Percentiles rank a stretch among this genome's conserved stretches.
Evolutionary conservation across 37 sponge, comb jelly and placozoan species (phyloP).

Genomic region (Crambe crambe): DNA sequence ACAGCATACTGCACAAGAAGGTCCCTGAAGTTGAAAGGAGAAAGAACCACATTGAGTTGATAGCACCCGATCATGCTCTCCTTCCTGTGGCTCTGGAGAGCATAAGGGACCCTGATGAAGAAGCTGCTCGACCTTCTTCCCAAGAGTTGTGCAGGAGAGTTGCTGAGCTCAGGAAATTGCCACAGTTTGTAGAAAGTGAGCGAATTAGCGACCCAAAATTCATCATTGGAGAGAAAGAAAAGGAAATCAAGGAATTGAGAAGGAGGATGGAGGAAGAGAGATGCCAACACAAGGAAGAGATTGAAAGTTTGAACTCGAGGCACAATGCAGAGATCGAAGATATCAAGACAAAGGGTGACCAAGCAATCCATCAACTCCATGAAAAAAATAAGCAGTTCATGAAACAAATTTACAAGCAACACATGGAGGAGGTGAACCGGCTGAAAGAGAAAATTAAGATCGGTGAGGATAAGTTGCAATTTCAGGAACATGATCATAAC

Average conservation of each 20-base stretch:
- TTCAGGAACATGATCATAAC: neutral
- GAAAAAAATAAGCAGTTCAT: neutral
- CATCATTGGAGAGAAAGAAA: neutral
- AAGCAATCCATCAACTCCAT: neutral
- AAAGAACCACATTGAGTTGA: conserved; percentile 21
- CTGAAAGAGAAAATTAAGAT: neutral
- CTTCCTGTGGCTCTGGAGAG: conserved; percentile 5
- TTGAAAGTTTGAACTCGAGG: neutral
- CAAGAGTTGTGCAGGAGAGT: neutral
- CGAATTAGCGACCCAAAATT: neutral
- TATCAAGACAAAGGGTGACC: neutral
- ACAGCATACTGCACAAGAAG: neutral
- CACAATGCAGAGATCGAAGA: neutral
- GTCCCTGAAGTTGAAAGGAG: conserved; percentile 21
- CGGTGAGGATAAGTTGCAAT: neutral
- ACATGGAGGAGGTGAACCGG: neutral
- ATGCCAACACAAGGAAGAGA: too few species aligned
- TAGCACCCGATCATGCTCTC: conserved; percentile 4
- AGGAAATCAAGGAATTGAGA: neutral
- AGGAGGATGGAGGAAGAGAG: neutral
- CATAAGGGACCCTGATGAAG: conserved; percentile 7
- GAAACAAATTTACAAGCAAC: neutral
- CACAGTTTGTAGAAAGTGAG: conserved; percentile 12
- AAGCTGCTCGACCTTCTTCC: neutral
- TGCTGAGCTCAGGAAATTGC: neutral